phyloP scores from a whole-genome alignment of 2,888 invertebrate species.

The Mimas tiliae region DNA sequence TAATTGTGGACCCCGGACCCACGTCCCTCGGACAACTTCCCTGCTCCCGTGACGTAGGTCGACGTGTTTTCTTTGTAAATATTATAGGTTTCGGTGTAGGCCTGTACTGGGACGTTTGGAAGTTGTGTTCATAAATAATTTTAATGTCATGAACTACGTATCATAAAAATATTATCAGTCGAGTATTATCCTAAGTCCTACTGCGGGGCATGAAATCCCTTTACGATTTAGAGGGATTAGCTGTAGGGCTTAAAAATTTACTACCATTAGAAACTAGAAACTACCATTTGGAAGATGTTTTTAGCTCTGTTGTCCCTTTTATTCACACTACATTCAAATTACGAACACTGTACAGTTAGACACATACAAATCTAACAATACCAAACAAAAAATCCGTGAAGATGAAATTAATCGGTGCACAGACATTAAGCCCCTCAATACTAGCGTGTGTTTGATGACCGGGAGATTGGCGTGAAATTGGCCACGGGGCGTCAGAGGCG shows the following conservation, averaged over 20 bases:
- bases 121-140: not conserved
- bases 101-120: not conserved
- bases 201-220: too few relatives aligned
- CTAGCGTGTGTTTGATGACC: slow-evolving; percentile 66
- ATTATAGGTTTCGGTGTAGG: not conserved
- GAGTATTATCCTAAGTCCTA: too few relatives aligned
- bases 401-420: slow-evolving; percentile 15
- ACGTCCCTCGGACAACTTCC: slow-evolving; percentile 13
- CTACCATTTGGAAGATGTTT: not conserved
- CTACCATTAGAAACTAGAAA: too few relatives aligned
- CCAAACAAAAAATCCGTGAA: slow-evolving; percentile 5
- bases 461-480: slow-evolving; percentile 76
- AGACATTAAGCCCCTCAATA: slow-evolving; percentile 13
- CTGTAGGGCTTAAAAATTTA: too few relatives aligned
- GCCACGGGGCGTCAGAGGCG: slow-evolving; percentile 41
- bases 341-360: not conserved
- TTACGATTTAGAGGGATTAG: too few relatives aligned
- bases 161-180: too few relatives aligned
- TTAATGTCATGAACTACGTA: not conserved
- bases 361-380: not conserved
- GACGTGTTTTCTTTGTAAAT: slow-evolving; percentile 23
- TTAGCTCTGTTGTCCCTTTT: not conserved
- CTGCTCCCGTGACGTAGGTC: slow-evolving; percentile 29
- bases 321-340: not conserved
- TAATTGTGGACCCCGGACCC: slow-evolving; percentile 51